Evolutionary conservation across 2,113 vertebrate species (phyloP).

Genomic region (Paedocypris sp.): DNA sequence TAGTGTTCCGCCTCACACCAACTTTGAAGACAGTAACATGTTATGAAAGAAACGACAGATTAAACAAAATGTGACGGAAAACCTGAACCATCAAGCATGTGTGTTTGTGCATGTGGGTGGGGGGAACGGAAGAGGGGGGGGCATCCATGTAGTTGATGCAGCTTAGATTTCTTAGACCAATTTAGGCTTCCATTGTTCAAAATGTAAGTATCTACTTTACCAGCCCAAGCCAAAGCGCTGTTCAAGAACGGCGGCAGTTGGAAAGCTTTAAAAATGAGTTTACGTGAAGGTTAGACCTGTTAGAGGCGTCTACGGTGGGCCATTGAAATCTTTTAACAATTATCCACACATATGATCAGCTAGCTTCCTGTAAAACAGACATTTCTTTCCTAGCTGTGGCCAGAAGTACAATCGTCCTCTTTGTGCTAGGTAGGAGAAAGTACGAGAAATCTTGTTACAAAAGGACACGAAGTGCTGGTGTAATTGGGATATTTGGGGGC

Average conservation of each 20-base stretch:
- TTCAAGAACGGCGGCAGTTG: background rate
- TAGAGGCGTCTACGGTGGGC: slow-evolving; percentile 41
- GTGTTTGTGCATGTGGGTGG: too few relatives aligned
- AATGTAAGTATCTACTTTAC: too few relatives aligned
- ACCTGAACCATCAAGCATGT: slow-evolving; percentile 41
- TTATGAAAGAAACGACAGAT: slow-evolving; percentile 35
- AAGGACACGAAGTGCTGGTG: slow-evolving; percentile 82
- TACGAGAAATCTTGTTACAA: slow-evolving; percentile 66
- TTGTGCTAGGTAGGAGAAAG: slow-evolving; percentile 56
- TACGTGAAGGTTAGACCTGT: slow-evolving; percentile 30
- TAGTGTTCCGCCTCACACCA: slow-evolving; percentile 53
- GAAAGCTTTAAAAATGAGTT: slow-evolving; percentile 25
- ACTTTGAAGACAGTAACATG: slow-evolving; percentile 46
- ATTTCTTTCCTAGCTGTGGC: slow-evolving; percentile 51
- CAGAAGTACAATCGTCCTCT: slow-evolving; percentile 61
- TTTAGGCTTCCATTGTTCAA: too few relatives aligned
- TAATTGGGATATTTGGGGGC: slow-evolving; percentile 86
- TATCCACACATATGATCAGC: slow-evolving; percentile 38
- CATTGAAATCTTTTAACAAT: slow-evolving; percentile 45
- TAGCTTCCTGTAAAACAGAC: slow-evolving; percentile 49
- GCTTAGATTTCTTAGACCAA: too few relatives aligned
- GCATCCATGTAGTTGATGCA: too few relatives aligned
- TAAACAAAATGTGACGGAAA: slow-evolving; percentile 24
- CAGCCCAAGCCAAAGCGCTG: too few relatives aligned
- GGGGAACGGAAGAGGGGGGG: too few relatives aligned